These are phyloP conservation scores for Acanthochromis polyacanthus DNA, from an alignment of 2,113 vertebrate genomes.

Conservation along the genomic window DNA sequence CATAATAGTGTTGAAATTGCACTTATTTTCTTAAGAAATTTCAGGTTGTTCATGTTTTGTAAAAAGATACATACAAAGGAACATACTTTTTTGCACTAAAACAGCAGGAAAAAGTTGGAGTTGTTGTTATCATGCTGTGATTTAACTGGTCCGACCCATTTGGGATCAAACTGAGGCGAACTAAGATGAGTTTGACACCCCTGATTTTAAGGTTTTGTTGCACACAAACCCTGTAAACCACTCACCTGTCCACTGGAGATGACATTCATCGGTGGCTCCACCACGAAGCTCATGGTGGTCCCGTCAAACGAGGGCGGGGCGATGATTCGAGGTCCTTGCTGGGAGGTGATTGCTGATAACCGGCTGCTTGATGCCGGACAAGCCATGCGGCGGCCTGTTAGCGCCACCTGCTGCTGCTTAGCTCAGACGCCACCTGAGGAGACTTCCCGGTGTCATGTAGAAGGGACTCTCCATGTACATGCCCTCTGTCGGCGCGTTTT, in stretches of 20 bases:
- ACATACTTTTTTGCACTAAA: too few relatives aligned
- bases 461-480: conserved; percentile 89
- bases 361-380: conserved; percentile 84
- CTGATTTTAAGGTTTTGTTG: not conserved
- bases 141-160: too few relatives aligned
- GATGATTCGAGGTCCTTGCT: conserved; percentile 91
- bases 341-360: conserved; percentile 93
- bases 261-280: conserved; percentile 92
- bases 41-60: too few relatives aligned
- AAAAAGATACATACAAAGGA: too few relatives aligned
- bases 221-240: not conserved
- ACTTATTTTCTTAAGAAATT: too few relatives aligned
- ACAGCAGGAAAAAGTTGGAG: too few relatives aligned
- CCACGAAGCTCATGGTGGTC: conserved; percentile 98
- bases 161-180: too few relatives aligned
- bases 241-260: conserved; percentile 49
- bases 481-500: conserved; percentile 69
- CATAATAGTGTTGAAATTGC: too few relatives aligned
- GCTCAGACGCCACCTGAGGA: conserved; percentile 28
- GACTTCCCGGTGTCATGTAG: conserved; percentile 87
- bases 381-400: conserved; percentile 66
- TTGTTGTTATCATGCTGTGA: too few relatives aligned
- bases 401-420: conserved; percentile 47
- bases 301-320: conserved; percentile 96
- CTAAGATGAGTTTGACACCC: too few relatives aligned